phyloP scores from a whole-genome alignment of 64 coral and sea anemone species.

The Cladopsammia gracilis region DNA sequence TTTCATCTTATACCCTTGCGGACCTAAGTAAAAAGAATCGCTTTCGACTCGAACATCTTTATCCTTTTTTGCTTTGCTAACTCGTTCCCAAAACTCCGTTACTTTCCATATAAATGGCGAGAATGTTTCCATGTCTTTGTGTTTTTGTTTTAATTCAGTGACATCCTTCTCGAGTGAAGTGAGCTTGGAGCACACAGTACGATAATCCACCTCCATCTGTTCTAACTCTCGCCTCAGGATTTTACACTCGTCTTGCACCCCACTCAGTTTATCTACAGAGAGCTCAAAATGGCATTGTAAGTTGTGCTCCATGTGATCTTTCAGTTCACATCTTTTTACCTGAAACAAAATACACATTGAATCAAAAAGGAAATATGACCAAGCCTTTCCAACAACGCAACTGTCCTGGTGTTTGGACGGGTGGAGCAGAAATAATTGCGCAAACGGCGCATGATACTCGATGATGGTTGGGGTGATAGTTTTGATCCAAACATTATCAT shows the following conservation, averaged over 20 bases:
- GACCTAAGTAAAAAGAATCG: constrained; percentile 18
- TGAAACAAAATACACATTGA: background rate
- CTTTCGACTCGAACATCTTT: constrained; percentile 31
- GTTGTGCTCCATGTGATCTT: constrained; percentile 31
- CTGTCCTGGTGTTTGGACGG: too few relatives aligned
- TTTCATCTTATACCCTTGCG: constrained; percentile 56
- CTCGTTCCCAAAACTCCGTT: constrained; percentile 43
- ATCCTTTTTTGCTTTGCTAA: background rate
- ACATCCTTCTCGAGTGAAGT: constrained; percentile 6
- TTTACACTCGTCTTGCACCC: constrained; percentile 17
- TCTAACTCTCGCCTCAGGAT: constrained; percentile 33
- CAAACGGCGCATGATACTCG: too few relatives aligned
- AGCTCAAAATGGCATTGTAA: constrained; percentile 39
- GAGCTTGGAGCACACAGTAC: background rate
- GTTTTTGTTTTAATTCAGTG: background rate
- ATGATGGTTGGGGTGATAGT: too few relatives aligned
- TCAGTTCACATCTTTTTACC: constrained; percentile 29
- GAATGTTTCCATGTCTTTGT: constrained; percentile 26
- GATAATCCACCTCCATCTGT: background rate
- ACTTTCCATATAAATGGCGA: constrained; percentile 32
- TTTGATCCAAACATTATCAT: too few relatives aligned
- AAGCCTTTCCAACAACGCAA: background rate
- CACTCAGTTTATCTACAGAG: constrained; percentile 20
- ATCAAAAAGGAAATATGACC: background rate
- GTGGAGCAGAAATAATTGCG: too few relatives aligned